phyloP scores from a whole-genome alignment of 2,888 invertebrate species.

The Eurytoma californica region DNA sequence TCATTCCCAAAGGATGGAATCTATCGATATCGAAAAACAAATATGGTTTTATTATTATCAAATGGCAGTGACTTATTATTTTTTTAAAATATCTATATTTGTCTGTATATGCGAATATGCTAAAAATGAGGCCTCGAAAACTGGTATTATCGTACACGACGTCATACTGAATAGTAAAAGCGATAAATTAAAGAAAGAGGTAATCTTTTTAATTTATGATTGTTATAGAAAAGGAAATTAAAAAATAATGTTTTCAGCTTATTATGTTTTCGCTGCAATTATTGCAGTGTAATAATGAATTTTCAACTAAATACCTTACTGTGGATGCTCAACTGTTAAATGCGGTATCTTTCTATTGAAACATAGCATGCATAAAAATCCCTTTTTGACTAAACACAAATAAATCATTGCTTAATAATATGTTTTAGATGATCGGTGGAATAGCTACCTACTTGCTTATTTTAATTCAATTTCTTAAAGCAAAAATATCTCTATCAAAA shows the following conservation, averaged over 20 bases:
- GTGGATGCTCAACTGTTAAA: conserved; percentile 64
- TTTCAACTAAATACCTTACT: conserved; percentile 62
- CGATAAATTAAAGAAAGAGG: conserved; percentile 63
- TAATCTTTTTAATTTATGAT: conserved; percentile 39
- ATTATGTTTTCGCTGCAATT: conserved; percentile 65
- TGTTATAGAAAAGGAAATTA: neutral
- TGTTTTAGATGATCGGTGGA: conserved; percentile 64
- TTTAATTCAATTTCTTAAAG: conserved; percentile 64
- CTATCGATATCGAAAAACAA: conserved; percentile 61
- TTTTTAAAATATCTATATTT: conserved; percentile 60
- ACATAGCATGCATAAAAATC: too few relatives aligned
- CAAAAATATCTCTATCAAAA: neutral
- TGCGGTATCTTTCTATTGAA: conserved; percentile 56
- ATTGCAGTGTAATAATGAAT: conserved; percentile 63
- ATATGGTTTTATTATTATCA: conserved; percentile 65
- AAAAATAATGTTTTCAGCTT: conserved; percentile 59
- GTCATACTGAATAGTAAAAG: conserved; percentile 60
- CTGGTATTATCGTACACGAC: conserved; percentile 64
- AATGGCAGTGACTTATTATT: conserved; percentile 63
- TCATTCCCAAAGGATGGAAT: conserved; percentile 50
- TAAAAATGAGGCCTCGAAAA: conserved; percentile 61
- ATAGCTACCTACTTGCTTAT: conserved; percentile 67
- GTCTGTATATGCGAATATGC: conserved; percentile 65
- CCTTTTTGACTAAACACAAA: too few relatives aligned
- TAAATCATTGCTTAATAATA: neutral